Conservation (phyloP, 2,113 vertebrate species). For the Rhynchomys soricoides region DNA sequence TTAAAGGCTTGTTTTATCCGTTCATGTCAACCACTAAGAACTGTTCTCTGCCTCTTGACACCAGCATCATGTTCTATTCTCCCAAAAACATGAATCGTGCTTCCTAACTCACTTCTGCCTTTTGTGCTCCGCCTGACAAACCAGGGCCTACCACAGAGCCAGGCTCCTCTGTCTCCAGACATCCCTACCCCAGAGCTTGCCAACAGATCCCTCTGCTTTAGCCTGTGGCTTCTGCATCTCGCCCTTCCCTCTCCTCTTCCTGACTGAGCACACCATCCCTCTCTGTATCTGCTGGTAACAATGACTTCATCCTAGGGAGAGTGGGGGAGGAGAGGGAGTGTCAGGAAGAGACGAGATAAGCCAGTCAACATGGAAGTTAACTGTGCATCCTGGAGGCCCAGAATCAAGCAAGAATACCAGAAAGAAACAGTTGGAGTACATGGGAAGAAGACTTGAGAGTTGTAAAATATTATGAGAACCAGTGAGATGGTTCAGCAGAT, state of each 20-base stretch:
- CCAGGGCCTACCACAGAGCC: neutral
- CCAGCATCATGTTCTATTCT: neutral
- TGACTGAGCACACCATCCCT: neutral
- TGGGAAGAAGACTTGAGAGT: neutral
- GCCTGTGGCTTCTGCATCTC: neutral
- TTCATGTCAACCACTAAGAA: neutral
- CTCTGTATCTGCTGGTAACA: neutral
- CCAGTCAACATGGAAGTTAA: neutral
- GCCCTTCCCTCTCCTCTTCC: neutral
- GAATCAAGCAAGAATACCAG: neutral
- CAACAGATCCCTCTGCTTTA: neutral
- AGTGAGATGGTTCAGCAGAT: neutral
- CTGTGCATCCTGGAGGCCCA: neutral
- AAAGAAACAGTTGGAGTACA: neutral
- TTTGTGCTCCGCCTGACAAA: neutral
- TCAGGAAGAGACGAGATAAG: neutral
- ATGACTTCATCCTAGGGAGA: neutral
- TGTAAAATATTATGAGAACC: neutral
- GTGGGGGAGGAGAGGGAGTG: neutral
- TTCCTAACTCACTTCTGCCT: neutral
- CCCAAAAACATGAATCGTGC: neutral
- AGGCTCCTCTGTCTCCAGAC: neutral
- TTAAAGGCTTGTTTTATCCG: neutral
- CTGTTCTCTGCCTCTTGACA: neutral
- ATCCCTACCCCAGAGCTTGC: neutral